Evolutionary conservation across 53 echinoderm and acorn worm genomes (phyloP), one percentile per base, ranked within the genome.

Genomic region (Paracentrotus lividus): DNA sequence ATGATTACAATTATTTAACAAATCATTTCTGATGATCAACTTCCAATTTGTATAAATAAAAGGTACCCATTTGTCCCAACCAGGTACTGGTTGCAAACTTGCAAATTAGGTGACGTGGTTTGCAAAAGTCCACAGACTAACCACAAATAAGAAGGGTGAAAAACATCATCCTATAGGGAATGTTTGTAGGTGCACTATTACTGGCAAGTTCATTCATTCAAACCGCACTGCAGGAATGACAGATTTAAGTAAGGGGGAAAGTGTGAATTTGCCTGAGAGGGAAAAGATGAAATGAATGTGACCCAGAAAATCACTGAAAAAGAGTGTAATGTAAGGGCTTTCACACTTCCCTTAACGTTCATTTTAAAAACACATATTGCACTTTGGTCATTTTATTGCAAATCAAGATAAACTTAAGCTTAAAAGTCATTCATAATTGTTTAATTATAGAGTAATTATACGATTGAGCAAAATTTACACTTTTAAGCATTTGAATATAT

Each of bases 221-320:
- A 81, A 81, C 81, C 81, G 47, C 81, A 49, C 2, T n/a, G n/a
- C n/a, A 81, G 81, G 81, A 81, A 45, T 26, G 44, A 42, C 47
- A 81, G 47, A 24, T 23, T 77, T 7, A 23, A 43, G n/a, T 24
- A 49, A 47, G 47, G 26, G 47, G 47, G 27, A 47, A 81, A 26
- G 47, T 26, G 16, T 44, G 47, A 27, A 47, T n/a, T 45, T n/a
- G n/a, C n/a, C n/a, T 40, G 47, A 81, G 81, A 47, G 47, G 47
- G 47, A 44, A 27, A 81, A 47, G 47, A 47, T 81, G 47, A 81
- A 81, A 81, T 81, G 49, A 81, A 81, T 45, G 81, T 81, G 81
- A 81, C 81, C 81, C 27, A 81, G 81, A 81, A 81, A 81, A 47
- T 81, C 81, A 81, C 81, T 45, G 33, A 81, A 81, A 81, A 81